Evolutionary conservation across 2,888 invertebrate genomes (phyloP).

Genomic region (Hypena proboscidalis): DNA sequence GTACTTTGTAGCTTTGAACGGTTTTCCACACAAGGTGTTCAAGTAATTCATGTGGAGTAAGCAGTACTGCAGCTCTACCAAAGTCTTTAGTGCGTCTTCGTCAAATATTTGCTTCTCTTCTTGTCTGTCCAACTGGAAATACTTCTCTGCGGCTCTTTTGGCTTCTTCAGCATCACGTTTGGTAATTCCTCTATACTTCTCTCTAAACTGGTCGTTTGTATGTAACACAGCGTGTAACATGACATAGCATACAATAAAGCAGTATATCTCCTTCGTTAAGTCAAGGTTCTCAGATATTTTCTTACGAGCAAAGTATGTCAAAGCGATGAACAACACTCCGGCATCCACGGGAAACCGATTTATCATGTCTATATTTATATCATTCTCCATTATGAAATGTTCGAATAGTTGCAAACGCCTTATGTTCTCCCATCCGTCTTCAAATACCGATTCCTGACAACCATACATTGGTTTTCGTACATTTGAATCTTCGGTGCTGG

Average conservation of each 20-base stretch:
- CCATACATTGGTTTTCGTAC: slow-evolving; percentile 45
- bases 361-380: slow-evolving; percentile 30
- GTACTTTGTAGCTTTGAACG: slow-evolving; percentile 40
- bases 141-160: too few species aligned
- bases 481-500: too few species aligned
- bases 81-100: slow-evolving; percentile 27
- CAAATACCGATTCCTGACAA: slow-evolving; percentile 44
- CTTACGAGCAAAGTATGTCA: slow-evolving; percentile 48
- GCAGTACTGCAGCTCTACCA: slow-evolving; percentile 51
- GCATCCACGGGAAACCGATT: slow-evolving; percentile 38
- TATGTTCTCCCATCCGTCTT: slow-evolving; percentile 51
- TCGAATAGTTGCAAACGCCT: slow-evolving; percentile 25
- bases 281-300: slow-evolving; percentile 30
- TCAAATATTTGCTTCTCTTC: slow-evolving; percentile 35
- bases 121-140: too few species aligned
- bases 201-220: too few species aligned
- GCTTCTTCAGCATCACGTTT: too few species aligned
- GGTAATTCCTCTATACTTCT: too few species aligned
- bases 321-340: slow-evolving; percentile 45
- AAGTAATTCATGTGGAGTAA: slow-evolving; percentile 51
- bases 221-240: slow-evolving; percentile 38
- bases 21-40: slow-evolving; percentile 51
- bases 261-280: slow-evolving; percentile 34
- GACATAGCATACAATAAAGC: slow-evolving; percentile 49
- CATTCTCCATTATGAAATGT: slow-evolving; percentile 20